Evolutionary conservation across 2,113 vertebrate species (phyloP), one percentile per base, ranked within the genome.

Genomic region (Aegotheles bennettii): DNA sequence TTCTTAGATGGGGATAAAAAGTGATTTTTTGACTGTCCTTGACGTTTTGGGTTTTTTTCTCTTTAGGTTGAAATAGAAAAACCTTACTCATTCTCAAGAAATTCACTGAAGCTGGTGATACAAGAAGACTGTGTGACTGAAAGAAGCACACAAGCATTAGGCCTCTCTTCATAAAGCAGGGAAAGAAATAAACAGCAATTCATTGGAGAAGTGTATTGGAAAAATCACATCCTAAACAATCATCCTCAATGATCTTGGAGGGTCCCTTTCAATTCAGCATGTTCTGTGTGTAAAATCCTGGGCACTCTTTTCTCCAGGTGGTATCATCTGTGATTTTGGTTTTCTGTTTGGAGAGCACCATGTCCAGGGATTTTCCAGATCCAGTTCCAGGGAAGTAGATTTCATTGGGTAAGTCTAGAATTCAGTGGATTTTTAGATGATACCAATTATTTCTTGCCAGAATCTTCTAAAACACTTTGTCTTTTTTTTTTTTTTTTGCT

Each of bases 391-490:
- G 50, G 73, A 92, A 77, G 42, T 17, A 86, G 71, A 84, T 80
- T 94, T 92, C 0, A 1, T 38, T 2, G 15, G 75, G 47, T 17
- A 93, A 90, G 42, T 54, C 76, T 80, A 83, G 42, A 95, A 90
- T 91, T 86, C 80, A 69, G n/a, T 59, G 68, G 88, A 88, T 82
- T 92, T 93, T 93, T 74, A 80, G 68, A 47, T 92, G 47, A 50
- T 93, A 90, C 59, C 92, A 93, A 51, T 26, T 45, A 76, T 73
- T 92, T 77, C 50, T 88, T 86, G 85, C 83, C 83, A 95, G 75
- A 88, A 92, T 63, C 21, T 85, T 89, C 33, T 48, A 57, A 79
- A 71, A 90, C 31, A 68, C 85, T 87, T 87, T 42, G 23, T 53
- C 12, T 48, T 45, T 45, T 36, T 63, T 43, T 29, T 13, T 24